A percentile compares a stretch with the other conserved stretches of the same genome.
Evolutionary conservation across 2,113 vertebrate genomes (phyloP).

Genomic region (Cygnus buccinator): DNA sequence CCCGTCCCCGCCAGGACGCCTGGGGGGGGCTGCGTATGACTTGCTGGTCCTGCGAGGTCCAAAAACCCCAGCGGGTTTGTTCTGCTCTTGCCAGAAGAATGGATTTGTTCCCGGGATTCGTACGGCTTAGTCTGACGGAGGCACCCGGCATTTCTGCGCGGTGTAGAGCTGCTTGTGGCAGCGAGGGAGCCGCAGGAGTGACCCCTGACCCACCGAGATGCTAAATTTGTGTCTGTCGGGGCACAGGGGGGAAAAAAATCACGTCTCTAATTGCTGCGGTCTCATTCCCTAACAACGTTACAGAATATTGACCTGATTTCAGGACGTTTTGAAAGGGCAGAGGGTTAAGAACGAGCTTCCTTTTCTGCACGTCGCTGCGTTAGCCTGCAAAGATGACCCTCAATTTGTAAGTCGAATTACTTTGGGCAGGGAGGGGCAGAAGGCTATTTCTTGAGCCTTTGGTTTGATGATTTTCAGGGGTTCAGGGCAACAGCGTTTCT

Average conservation of each 20-base stretch:
- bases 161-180: neutral
- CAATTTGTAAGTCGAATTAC: neutral
- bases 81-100: neutral
- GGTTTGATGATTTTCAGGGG: neutral
- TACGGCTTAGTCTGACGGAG: neutral
- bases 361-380: accelerated
- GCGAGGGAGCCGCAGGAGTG: neutral
- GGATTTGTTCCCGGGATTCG: neutral
- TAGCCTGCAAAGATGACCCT: neutral
- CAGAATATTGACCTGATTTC: neutral
- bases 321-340: neutral
- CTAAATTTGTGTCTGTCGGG: neutral
- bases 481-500: neutral
- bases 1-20: accelerated
- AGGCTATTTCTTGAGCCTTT: neutral
- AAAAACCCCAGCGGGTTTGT: neutral
- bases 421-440: neutral
- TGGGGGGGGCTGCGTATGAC: neutral
- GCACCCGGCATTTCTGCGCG: neutral
- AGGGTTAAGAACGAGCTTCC: neutral
- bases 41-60: neutral
- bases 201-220: neutral
- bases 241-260: neutral
- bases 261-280: neutral
- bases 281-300: neutral